Percentiles rank a stretch among this genome's conserved stretches.
phyloP scores from a whole-genome alignment of 2,797 vertebrate species.

The Spatula versicolor region DNA sequence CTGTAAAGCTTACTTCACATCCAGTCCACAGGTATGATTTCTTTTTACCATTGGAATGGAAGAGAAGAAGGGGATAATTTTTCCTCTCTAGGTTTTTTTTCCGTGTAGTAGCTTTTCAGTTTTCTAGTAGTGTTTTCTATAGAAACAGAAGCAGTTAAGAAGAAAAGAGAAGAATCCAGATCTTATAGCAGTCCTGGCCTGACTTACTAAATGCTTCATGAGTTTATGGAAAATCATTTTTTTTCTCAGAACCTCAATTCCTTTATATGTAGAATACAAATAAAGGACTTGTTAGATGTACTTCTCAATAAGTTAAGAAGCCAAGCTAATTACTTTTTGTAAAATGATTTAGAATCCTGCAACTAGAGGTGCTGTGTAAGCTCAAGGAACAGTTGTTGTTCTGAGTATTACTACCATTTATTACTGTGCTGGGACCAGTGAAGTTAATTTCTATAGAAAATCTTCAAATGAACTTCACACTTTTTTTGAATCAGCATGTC shows the following conservation, averaged over 20 bases:
- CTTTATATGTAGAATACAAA: background rate
- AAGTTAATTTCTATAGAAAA: background rate
- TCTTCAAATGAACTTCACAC: background rate
- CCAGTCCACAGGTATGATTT: constrained; percentile 25
- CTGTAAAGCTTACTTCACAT: constrained; percentile 53
- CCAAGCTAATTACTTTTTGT: background rate
- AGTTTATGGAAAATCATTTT: background rate
- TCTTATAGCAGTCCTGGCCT: background rate
- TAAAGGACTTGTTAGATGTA: background rate
- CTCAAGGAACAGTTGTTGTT: background rate
- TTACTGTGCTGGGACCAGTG: background rate
- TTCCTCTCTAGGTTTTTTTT: background rate
- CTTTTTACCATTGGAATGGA: constrained; percentile 3
- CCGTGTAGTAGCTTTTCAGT: background rate
- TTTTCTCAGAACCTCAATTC: background rate
- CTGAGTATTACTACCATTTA: background rate
- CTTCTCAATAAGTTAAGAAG: background rate
- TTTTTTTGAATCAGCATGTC: background rate
- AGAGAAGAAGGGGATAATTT: background rate
- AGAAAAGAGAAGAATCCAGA: background rate
- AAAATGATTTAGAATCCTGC: constrained; percentile 14
- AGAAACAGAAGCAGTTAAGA: constrained; percentile 5
- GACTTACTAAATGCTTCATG: background rate
- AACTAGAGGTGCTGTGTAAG: background rate
- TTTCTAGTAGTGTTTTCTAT: background rate